A percentile compares a stretch with the other conserved stretches of the same genome.
These are phyloP conservation scores for Bradypodion pumilum DNA, from an alignment of 2,797 vertebrate species.

Conservation along the genomic window DNA sequence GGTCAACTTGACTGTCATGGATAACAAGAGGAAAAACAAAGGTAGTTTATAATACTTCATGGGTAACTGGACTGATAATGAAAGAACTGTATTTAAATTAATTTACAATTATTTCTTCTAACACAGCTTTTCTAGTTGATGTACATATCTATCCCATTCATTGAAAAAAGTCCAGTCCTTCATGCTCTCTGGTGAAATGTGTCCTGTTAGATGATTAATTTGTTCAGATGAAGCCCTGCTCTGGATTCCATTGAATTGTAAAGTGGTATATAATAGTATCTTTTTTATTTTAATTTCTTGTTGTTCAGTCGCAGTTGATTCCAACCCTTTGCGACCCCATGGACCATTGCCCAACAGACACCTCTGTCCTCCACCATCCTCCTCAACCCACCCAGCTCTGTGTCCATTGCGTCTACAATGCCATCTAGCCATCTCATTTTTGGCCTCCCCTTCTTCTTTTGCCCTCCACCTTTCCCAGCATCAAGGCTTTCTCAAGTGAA, in stretches of 20 bases:
- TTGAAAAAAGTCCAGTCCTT: slow-evolving; percentile 12
- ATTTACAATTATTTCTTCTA: background rate
- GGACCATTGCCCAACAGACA: no score
- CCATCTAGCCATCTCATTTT: no score
- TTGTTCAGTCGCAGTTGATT: no score
- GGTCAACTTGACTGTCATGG: slow-evolving; percentile 19
- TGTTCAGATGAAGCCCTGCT: background rate
- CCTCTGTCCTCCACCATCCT: no score
- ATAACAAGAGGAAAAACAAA: slow-evolving; percentile 1
- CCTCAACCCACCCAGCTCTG: no score
- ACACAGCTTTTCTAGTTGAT: slow-evolving; percentile 22
- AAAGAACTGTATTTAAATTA: background rate
- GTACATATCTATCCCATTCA: slow-evolving; percentile 7
- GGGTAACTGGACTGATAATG: background rate
- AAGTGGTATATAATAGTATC: background rate
- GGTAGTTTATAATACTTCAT: slow-evolving; percentile 8
- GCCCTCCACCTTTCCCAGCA: no score
- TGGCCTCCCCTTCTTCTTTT: no score
- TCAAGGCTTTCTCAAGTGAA: no score
- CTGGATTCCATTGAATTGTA: background rate
- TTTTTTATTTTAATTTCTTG: no score
- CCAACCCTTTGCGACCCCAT: no score
- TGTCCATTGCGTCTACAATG: no score
- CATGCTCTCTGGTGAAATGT: background rate
- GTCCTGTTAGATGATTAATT: slow-evolving; percentile 5